Percentiles rank a stretch among this genome's conserved stretches.
Conservation (phyloP, 2,888 invertebrate species). For the Sicus ferrugineus region DNA sequence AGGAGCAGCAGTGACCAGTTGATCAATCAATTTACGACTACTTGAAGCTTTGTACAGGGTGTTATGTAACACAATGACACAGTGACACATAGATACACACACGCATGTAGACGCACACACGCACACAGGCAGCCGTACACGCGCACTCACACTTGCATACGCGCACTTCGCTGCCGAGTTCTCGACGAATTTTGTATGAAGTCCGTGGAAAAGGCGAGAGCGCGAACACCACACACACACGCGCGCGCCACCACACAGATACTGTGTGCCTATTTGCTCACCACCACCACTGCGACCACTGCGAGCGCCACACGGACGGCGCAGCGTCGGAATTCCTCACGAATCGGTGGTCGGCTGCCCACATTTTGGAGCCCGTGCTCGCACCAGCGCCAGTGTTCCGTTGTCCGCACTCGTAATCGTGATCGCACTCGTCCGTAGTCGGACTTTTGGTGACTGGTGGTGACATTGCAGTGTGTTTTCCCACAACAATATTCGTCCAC, state of each 20-base stretch:
- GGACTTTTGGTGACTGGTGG: slow-evolving; percentile 3
- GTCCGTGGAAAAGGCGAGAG: not conserved
- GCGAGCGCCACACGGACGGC: slow-evolving; percentile 4
- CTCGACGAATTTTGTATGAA: not conserved
- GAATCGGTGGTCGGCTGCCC: slow-evolving; percentile 7
- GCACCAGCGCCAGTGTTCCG: slow-evolving; percentile 38
- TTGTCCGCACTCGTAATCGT: slow-evolving; percentile 38
- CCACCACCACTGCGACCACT: not conserved
- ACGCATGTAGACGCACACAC: too few relatives aligned
- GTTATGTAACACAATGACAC: too few relatives aligned
- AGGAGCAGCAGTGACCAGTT: too few relatives aligned
- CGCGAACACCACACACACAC: slow-evolving; percentile 20
- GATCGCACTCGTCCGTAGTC: slow-evolving; percentile 10
- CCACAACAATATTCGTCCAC: too few relatives aligned
- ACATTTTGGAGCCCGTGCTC: slow-evolving; percentile 41
- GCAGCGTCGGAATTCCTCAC: slow-evolving; percentile 14
- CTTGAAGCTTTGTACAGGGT: too few relatives aligned
- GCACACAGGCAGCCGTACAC: too few relatives aligned
- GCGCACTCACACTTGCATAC: not conserved
- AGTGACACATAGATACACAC: slow-evolving; percentile 38
- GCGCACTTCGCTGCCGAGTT: not conserved
- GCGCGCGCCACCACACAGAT: slow-evolving; percentile 1
- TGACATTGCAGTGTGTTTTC: not conserved
- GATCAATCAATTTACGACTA: too few relatives aligned
- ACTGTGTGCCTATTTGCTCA: slow-evolving; percentile 2